phyloP scores from a whole-genome alignment of 2,797 vertebrate species.

The Psittacula echo region DNA sequence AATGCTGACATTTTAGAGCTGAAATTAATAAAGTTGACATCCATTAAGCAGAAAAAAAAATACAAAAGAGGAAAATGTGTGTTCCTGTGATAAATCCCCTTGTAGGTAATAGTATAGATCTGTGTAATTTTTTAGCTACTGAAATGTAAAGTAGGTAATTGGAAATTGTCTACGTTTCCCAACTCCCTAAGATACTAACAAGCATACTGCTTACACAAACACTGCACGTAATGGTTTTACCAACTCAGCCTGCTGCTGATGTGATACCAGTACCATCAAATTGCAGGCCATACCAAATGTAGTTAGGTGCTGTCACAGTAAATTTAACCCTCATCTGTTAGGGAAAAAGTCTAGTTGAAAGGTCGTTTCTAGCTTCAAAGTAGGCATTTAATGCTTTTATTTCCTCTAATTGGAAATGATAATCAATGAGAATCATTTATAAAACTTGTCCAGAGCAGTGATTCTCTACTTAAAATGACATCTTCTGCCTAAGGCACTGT shows the following conservation, averaged over 20 bases:
- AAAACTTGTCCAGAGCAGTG: conserved; percentile 73
- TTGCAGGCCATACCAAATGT: conserved; percentile 71
- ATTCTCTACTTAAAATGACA: conserved; percentile 80
- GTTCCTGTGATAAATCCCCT: conserved; percentile 47
- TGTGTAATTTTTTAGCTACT: conserved; percentile 48
- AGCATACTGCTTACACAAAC: conserved; percentile 41
- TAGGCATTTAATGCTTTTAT: conserved; percentile 79
- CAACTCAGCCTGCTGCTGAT: conserved; percentile 29
- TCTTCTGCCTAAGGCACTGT: conserved; percentile 36
- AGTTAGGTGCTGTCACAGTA: conserved; percentile 84
- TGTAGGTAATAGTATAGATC: conserved; percentile 29
- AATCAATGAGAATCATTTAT: conserved; percentile 79
- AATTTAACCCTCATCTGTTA: conserved; percentile 85
- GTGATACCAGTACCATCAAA: conserved; percentile 42
- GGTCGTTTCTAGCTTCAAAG: conserved; percentile 77
- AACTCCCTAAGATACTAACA: conserved; percentile 53
- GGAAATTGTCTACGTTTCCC: conserved; percentile 64
- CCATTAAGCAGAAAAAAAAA: conserved; percentile 45
- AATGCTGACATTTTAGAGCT: not conserved
- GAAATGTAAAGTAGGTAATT: conserved; percentile 57
- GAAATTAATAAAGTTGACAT: conserved; percentile 64
- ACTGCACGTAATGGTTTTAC: conserved; percentile 35
- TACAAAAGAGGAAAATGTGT: conserved; percentile 19
- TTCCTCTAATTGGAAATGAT: conserved; percentile 82
- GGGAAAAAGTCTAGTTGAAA: conserved; percentile 72